Base-by-base conservation (phyloP, 64 coral and sea anemone species). In the Actinia tenebrosa region DNA sequence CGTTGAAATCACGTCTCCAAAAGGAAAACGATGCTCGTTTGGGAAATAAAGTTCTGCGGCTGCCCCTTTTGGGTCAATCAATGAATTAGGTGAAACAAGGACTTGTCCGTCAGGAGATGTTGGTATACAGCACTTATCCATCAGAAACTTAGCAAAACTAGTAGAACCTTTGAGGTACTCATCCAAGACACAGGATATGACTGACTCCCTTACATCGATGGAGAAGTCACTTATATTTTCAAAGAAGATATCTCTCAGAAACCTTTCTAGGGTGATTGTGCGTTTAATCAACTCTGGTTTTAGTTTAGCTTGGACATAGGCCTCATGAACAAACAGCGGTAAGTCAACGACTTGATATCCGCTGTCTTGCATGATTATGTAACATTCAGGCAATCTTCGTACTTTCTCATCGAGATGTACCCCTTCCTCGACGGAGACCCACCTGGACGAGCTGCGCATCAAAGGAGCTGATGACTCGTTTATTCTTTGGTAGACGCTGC, bases 1-100 rank as follows among this genome's bases (percentile, higher is more conserved):
- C 59, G 86, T 91, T 45, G 89, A 60, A 59, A 98, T 94, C 42
- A 53, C 53, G 5, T 90, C 83, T 17, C 91, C 91, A 71, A 72
- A 87, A 78, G 97, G 97, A 89, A 99, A 99, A 56, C 91, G 85
- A 30, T 95, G 85, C 42, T 99, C 97, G 14, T 91, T 88, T 11
- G 88, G 81, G 69, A 84, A 89, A 77, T 90, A 99, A 54, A 99
- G 83, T 66, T 83, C 87, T 37, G 88, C 87, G 23, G 81, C 91
- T 89, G 80, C 87, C 9, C 90, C 93, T 43, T 62, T 84, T 64
- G 96, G 96, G 20, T 98, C 93, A 63, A 98, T 92, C 80, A 98
- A 26, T 7, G 88, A 68, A 10, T 58, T 87, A 47, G 96, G 93
- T 58, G 84, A 80, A 37, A 87, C 88, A 55, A 94, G 60, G 27